Evolutionary conservation across 1,140 invertebrate genomes (phyloP).

Genomic region (Marisa cornuarietis): DNA sequence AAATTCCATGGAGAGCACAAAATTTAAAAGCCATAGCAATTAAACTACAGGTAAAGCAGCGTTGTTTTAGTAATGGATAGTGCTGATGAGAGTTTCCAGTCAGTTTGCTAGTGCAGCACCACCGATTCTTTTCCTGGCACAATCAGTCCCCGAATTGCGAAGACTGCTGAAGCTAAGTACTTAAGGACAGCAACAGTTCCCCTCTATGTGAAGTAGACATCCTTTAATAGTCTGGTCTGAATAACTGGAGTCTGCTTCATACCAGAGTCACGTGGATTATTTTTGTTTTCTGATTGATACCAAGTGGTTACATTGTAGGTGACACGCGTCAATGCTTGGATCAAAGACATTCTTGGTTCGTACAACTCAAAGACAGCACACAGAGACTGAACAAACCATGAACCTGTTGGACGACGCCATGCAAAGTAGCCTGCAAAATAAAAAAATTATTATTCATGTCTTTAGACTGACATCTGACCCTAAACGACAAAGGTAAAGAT

Average conservation of each 20-base stretch:
- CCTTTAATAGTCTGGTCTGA: conserved; percentile 31
- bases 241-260: conserved; percentile 79
- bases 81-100: too few relatives aligned
- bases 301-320: conserved; percentile 84
- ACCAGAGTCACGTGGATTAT: conserved; percentile 80
- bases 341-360: conserved; percentile 78
- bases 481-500: too few relatives aligned
- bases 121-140: too few relatives aligned
- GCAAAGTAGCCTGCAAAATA: conserved; percentile 80
- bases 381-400: conserved; percentile 95
- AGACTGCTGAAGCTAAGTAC: too few relatives aligned
- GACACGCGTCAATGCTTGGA: conserved; percentile 84
- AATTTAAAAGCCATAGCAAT: too few relatives aligned
- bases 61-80: too few relatives aligned
- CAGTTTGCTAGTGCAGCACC: too few relatives aligned
- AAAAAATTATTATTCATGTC: not conserved
- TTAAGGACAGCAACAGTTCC: too few relatives aligned
- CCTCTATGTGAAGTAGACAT: conserved; percentile 2
- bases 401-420: conserved; percentile 89
- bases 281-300: conserved; percentile 84
- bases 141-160: too few relatives aligned
- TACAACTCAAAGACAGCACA: conserved; percentile 77
- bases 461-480: too few relatives aligned
- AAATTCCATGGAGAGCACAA: too few relatives aligned
- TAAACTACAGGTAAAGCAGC: too few relatives aligned